phyloP scores from a whole-genome alignment of 2,888 invertebrate genomes.

The Isoperla grammatica region DNA sequence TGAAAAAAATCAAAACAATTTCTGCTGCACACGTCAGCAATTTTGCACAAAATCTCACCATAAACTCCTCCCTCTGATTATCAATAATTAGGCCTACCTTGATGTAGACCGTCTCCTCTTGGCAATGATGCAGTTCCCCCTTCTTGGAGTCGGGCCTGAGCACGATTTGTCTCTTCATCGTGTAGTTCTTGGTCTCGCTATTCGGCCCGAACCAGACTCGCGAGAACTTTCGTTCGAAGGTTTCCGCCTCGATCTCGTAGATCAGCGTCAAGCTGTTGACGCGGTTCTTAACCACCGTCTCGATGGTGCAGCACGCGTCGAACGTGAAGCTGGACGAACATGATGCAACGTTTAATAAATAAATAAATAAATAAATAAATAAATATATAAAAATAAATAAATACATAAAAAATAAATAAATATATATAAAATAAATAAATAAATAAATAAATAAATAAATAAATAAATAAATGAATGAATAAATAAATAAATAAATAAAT shows the following conservation, averaged over 20 bases:
- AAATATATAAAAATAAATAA: not conserved
- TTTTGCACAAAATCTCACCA: no score
- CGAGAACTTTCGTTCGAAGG: constrained; percentile 68
- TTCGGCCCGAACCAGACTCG: constrained; percentile 67
- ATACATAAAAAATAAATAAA: no score
- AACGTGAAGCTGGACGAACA: constrained; percentile 61
- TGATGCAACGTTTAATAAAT: not conserved
- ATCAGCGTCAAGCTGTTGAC: constrained; percentile 50
- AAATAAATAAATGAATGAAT: no score
- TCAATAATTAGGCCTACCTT: constrained; percentile 53
- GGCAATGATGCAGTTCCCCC: constrained; percentile 52
- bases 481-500: not conserved
- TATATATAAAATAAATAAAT: no score
- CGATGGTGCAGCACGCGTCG: constrained; percentile 68
- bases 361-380: no score
- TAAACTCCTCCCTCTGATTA: no score
- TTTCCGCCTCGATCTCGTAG: constrained; percentile 78
- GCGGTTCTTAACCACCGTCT: constrained; percentile 50
- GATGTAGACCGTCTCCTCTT: constrained; percentile 74
- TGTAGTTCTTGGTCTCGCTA: constrained; percentile 31
- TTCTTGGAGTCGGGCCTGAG: constrained; percentile 38
- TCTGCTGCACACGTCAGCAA: no score
- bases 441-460: no score
- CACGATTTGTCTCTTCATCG: constrained; percentile 36
- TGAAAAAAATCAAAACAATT: no score